Conservation (phyloP, 2,888 invertebrate genomes). For the Caenorhabditis sp. region DNA sequence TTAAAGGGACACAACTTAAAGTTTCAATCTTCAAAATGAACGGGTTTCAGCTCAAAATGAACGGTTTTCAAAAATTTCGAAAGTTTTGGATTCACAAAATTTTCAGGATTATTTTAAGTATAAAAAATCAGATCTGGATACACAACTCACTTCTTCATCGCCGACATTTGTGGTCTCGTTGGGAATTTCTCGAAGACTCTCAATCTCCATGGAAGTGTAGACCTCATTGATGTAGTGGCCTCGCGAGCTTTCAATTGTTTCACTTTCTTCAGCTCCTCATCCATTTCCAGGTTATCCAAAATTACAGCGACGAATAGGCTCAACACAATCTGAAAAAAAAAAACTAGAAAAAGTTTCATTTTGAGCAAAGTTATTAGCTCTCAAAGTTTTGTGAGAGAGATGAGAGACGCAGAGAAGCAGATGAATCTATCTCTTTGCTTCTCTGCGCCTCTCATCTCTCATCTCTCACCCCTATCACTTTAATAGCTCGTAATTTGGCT, state of each 20-base stretch:
- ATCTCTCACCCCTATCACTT: too few species aligned
- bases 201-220: conserved; percentile 91
- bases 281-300: conserved; percentile 96
- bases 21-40: too few species aligned
- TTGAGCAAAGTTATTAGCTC: background rate
- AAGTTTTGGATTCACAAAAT: background rate
- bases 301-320: conserved; percentile 99
- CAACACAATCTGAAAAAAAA: conserved; percentile 82
- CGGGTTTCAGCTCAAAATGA: background rate
- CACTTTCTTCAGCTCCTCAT: conserved; percentile 97
- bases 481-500: too few species aligned
- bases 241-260: conserved; percentile 90
- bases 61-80: too few species aligned
- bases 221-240: conserved; percentile 92
- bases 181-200: conserved; percentile 94
- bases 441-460: too few species aligned
- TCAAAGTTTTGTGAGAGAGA: background rate
- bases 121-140: background rate
- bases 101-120: background rate
- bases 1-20: too few species aligned
- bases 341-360: too few species aligned
- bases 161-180: conserved; percentile 93
- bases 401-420: too few species aligned
- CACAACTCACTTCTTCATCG: conserved; percentile 77
- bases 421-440: too few species aligned